Evolutionary conservation across 2,797 vertebrate genomes (phyloP), one percentile per base, ranked within the genome.

Genomic region (Sebastes baramenuke): DNA sequence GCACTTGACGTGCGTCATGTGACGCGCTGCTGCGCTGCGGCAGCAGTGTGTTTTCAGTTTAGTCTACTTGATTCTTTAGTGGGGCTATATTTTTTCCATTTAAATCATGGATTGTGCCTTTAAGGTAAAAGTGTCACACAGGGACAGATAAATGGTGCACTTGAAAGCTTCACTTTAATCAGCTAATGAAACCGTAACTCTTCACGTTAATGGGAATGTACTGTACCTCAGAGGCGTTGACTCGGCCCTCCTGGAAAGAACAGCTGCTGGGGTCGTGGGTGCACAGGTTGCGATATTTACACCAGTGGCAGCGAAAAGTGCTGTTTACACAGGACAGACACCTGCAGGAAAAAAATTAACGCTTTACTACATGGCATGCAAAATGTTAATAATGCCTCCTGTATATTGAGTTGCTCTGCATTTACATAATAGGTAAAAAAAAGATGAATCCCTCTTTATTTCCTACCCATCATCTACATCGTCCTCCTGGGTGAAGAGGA

Each of bases 311-410:
- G 84, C 94, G 97, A 91, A 99, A 99, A 12, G 97, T 96, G 56
- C 98, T 99, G 93, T 96, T 98, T 75, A 99, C 98, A 62, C 98
- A 99, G 13, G 98, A 98, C 80, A 99, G 95, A 94, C 98, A 99
- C 94, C 98, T 99, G 94, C 77, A 64, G 64, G 69, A 72, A 9
- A 2, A 82, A 81, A 79, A 38, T 13, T 0, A 74, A 64, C 0
- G 10, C 24, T 34, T 85, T n/a, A 82, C 14, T 12, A 55, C 72
- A 67, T 1, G 52, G 6, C 13, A 5, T 46, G 38, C 25, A 68
- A 56, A 54, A 20, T 34, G 25, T 25, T 12, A 29, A 67, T 54
- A 4, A 55, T 24, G 32, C 7, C 16, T n/a, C 55, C 14, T 24
- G 5, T 5, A 14, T 24, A 27, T 52, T 55, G 18, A 75, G 22